Evolutionary conservation across 2,797 vertebrate genomes (phyloP).

Genomic region (Pseudopleuronectes americanus): DNA sequence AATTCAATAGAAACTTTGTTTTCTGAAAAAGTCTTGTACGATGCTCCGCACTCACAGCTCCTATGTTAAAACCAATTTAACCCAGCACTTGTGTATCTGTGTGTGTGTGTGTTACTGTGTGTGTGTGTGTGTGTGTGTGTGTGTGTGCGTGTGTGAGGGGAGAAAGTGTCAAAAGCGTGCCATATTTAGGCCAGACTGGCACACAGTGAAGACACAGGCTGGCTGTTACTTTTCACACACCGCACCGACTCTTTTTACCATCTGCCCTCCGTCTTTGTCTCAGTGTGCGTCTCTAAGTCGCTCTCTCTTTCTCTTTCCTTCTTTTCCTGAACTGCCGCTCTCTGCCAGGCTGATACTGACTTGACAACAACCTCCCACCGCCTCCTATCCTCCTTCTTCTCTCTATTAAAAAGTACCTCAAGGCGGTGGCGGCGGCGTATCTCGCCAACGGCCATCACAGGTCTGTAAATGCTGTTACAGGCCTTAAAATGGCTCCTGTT

Average conservation of each 20-base stretch:
- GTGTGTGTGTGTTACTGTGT: slow-evolving; percentile 5
- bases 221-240: slow-evolving; percentile 74
- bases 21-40: slow-evolving; percentile 15
- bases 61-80: slow-evolving; percentile 42
- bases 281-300: slow-evolving; percentile 33
- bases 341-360: slow-evolving; percentile 34
- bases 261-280: slow-evolving; percentile 67
- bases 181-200: slow-evolving; percentile 71
- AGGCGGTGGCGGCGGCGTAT: slow-evolving; percentile 40
- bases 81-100: slow-evolving; percentile 18
- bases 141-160: slow-evolving; percentile 27
- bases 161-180: slow-evolving; percentile 60
- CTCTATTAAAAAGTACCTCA: slow-evolving; percentile 57
- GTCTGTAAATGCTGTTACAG: slow-evolving; percentile 41
- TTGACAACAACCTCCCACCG: slow-evolving; percentile 44
- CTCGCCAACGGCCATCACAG: slow-evolving; percentile 45
- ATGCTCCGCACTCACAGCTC: slow-evolving; percentile 21
- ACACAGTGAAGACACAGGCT: slow-evolving; percentile 54
- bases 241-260: slow-evolving; percentile 56
- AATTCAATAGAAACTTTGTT: slow-evolving; percentile 16
- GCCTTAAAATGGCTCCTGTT: slow-evolving; percentile 64
- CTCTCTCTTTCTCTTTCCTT: slow-evolving; percentile 12
- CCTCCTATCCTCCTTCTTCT: slow-evolving; percentile 37
- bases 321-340: slow-evolving; percentile 31
- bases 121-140: slow-evolving; percentile 3